Conservation (phyloP, 2,888 invertebrate species). For the Conchocele bisecta region DNA sequence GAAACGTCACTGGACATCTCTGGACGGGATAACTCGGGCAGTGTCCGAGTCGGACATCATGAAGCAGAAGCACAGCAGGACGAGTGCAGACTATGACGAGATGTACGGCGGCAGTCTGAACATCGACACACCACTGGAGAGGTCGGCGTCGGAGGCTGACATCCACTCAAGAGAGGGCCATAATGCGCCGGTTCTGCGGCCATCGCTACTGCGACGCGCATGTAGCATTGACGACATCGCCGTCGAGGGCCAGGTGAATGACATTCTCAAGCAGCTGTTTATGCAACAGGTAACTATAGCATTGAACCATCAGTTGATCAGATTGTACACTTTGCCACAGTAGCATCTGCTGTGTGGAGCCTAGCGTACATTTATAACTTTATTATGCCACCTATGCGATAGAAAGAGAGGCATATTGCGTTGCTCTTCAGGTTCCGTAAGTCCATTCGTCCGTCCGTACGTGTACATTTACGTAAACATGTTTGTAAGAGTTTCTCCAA, state of each 20-base stretch:
- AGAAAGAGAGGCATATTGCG: too few species aligned
- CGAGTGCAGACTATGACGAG: conserved; percentile 48
- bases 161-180: conserved; percentile 50
- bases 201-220: conserved; percentile 48
- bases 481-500: too few species aligned
- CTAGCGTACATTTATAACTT: too few species aligned
- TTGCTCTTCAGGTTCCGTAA: too few species aligned
- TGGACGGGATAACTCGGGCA: conserved; percentile 55
- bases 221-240: conserved; percentile 57
- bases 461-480: too few species aligned
- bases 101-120: conserved; percentile 53
- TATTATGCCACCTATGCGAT: too few species aligned
- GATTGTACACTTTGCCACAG: neutral
- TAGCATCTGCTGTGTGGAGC: neutral
- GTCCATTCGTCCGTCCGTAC: too few species aligned
- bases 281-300: conserved; percentile 62
- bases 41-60: conserved; percentile 42
- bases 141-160: conserved; percentile 60
- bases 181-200: conserved; percentile 39
- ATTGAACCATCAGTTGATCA: neutral
- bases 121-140: conserved; percentile 56
- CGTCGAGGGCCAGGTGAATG: conserved; percentile 57
- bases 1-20: conserved; percentile 57
- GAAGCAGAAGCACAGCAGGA: conserved; percentile 34
- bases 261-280: conserved; percentile 55